A percentile compares a stretch with the other conserved stretches of the same genome.
These are phyloP conservation scores for Notoglanidium macrostoma DNA, from an alignment of 2,797 vertebrate species.

Conservation along the genomic window DNA sequence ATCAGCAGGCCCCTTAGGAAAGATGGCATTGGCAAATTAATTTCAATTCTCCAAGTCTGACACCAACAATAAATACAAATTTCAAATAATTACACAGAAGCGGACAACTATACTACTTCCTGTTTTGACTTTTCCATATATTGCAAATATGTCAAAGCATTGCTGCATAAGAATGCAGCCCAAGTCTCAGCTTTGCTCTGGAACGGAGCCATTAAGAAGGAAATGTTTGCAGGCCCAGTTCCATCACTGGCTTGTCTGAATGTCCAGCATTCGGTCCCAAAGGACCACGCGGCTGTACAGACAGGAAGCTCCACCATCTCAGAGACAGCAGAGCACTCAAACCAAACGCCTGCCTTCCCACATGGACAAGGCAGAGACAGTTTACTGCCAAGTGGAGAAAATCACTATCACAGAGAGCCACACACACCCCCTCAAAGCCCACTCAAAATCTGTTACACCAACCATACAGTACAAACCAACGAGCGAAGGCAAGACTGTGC, in stretches of 20 bases:
- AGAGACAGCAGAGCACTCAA: conserved; percentile 52
- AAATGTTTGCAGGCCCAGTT: conserved; percentile 42
- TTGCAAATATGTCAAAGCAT: conserved; percentile 4
- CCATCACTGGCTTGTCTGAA: conserved; percentile 38
- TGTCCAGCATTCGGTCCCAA: conserved; percentile 50
- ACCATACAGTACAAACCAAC: conserved; percentile 37
- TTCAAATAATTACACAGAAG: background rate
- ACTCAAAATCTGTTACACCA: conserved; percentile 57
- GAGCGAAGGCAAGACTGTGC: conserved; percentile 27
- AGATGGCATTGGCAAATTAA: conserved; percentile 35
- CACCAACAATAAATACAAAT: conserved; percentile 20
- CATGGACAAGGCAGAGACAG: conserved; percentile 51
- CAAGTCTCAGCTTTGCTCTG: conserved; percentile 1
- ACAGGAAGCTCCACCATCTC: conserved; percentile 55
- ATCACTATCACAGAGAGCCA: conserved; percentile 54
- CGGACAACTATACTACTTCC: conserved; percentile 10
- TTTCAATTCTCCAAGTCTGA: background rate
- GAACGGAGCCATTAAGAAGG: conserved; percentile 22
- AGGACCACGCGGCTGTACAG: conserved; percentile 54
- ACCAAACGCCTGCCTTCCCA: conserved; percentile 55
- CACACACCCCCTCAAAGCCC: conserved; percentile 52
- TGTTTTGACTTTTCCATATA: conserved; percentile 20
- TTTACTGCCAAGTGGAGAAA: conserved; percentile 56
- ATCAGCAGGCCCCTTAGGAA: conserved; percentile 46
- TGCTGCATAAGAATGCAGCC: background rate